A percentile compares a stretch with the other conserved stretches of the same genome.
phyloP scores from a whole-genome alignment of 1,140 invertebrate genomes.

The Scaptodrosophila lebanonensis region DNA sequence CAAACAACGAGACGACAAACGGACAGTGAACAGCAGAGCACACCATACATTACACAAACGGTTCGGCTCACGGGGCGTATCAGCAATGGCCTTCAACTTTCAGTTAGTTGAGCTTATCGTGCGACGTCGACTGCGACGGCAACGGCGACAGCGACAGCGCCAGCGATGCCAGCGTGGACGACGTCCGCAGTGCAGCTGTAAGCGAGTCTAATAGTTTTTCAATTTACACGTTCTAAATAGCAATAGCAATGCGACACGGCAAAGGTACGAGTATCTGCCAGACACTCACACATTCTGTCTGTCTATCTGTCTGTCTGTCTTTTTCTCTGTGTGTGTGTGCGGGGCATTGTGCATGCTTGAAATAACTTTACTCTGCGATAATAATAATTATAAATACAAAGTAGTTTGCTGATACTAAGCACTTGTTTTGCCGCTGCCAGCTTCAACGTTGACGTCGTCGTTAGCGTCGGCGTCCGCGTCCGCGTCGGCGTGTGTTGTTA shows the following conservation, averaged over 20 bases:
- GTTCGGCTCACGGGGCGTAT: slow-evolving; percentile 63
- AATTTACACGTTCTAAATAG: slow-evolving; percentile 75
- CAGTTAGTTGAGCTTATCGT: slow-evolving; percentile 68
- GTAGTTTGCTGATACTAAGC: slow-evolving; percentile 75
- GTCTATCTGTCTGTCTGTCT: too few species aligned
- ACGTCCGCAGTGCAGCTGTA: slow-evolving; percentile 17
- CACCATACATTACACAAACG: slow-evolving; percentile 26
- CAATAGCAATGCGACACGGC: slow-evolving; percentile 14
- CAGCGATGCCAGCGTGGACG: slow-evolving; percentile 4
- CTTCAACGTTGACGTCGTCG: slow-evolving; percentile 27
- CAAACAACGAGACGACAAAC: neutral
- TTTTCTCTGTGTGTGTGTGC: neutral
- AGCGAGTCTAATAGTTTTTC: slow-evolving; percentile 56
- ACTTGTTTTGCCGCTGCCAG: slow-evolving; percentile 39
- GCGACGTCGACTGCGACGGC: slow-evolving; percentile 13
- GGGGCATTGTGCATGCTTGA: neutral
- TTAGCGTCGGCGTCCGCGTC: slow-evolving; percentile 17
- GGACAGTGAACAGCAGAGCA: neutral
- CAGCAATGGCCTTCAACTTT: slow-evolving; percentile 74
- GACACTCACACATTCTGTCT: slow-evolving; percentile 59
- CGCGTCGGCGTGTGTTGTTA: slow-evolving; percentile 26
- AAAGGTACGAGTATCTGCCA: slow-evolving; percentile 37
- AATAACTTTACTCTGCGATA: slow-evolving; percentile 10
- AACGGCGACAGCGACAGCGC: slow-evolving; percentile 8
- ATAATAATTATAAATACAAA: slow-evolving; percentile 76